These are phyloP conservation scores for Cynoglossus semilaevis DNA, from an alignment of 2,113 vertebrate genomes.

Conservation along the genomic window DNA sequence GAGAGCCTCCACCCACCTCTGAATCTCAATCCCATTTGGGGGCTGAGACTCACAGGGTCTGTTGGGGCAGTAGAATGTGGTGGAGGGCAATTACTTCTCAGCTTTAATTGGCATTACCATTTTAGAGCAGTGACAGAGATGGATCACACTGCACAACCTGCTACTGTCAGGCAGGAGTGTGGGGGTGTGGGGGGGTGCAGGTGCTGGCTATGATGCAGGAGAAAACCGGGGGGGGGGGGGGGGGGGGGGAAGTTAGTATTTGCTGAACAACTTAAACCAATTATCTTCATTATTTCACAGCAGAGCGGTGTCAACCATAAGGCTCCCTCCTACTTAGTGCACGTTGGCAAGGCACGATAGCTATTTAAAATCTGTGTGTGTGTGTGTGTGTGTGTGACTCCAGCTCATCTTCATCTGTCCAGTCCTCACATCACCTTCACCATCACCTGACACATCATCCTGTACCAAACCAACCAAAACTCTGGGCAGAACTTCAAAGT, in stretches of 20 bases:
- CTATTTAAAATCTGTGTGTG: slow-evolving; percentile 24
- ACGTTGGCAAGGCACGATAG: background rate
- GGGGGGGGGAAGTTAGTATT: no score
- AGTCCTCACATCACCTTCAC: no score
- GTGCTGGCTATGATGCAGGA: slow-evolving; percentile 25
- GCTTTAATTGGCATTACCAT: slow-evolving; percentile 96
- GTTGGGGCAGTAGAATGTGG: slow-evolving; percentile 76
- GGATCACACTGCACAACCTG: slow-evolving; percentile 77
- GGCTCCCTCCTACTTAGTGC: no score
- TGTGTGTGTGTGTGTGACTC: slow-evolving; percentile 65
- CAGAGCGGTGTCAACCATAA: slow-evolving; percentile 13
- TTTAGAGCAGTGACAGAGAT: slow-evolving; percentile 91
- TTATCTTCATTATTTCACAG: slow-evolving; percentile 48
- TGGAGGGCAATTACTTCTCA: slow-evolving; percentile 86
- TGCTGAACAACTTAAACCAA: slow-evolving; percentile 47
- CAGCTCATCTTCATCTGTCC: no score
- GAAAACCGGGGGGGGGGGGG: slow-evolving; percentile 26
- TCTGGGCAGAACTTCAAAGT: no score
- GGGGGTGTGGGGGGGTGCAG: slow-evolving; percentile 13
- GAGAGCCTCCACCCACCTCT: slow-evolving; percentile 49
- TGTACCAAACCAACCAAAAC: no score
- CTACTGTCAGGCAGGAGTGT: slow-evolving; percentile 41
- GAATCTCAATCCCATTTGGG: slow-evolving; percentile 78
- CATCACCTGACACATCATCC: no score
- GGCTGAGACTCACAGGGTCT: slow-evolving; percentile 60